Evolutionary conservation across 2,797 vertebrate species (phyloP).

Genomic region (Melanotaenia boesemani): DNA sequence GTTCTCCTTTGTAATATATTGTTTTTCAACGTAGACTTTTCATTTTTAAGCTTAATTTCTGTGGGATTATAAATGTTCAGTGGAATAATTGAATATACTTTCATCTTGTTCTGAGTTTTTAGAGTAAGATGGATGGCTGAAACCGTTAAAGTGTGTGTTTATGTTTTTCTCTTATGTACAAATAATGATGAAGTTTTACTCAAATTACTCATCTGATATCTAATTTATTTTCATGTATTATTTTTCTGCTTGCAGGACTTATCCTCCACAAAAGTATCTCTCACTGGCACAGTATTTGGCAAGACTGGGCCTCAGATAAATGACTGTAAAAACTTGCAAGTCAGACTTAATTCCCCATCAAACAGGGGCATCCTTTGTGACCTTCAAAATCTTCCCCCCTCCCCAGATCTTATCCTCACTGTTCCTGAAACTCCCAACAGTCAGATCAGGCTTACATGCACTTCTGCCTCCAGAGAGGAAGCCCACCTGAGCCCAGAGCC

Average conservation of each 20-base stretch:
- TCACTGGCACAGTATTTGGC: background rate
- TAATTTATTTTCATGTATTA: background rate
- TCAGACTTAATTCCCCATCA: slow-evolving; percentile 43
- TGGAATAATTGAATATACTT: too few species aligned
- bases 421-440: slow-evolving; percentile 78
- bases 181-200: background rate
- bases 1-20: too few species aligned
- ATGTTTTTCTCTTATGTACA: background rate
- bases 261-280: slow-evolving; percentile 18
- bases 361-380: slow-evolving; percentile 59
- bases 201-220: background rate
- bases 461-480: slow-evolving; percentile 37
- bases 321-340: slow-evolving; percentile 10
- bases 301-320: slow-evolving; percentile 42
- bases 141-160: background rate
- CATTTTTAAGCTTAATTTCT: too few species aligned
- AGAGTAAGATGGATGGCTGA: background rate
- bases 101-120: too few species aligned
- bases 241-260: slow-evolving; percentile 45
- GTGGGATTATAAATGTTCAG: too few species aligned
- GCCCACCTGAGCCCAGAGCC: slow-evolving; percentile 19
- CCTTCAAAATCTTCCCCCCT: slow-evolving; percentile 67
- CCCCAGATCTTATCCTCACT: slow-evolving; percentile 62
- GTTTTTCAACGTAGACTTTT: too few species aligned
- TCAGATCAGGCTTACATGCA: slow-evolving; percentile 55